Conservation (phyloP, 2,797 vertebrate genomes). For the Acanthopagrus latus region DNA sequence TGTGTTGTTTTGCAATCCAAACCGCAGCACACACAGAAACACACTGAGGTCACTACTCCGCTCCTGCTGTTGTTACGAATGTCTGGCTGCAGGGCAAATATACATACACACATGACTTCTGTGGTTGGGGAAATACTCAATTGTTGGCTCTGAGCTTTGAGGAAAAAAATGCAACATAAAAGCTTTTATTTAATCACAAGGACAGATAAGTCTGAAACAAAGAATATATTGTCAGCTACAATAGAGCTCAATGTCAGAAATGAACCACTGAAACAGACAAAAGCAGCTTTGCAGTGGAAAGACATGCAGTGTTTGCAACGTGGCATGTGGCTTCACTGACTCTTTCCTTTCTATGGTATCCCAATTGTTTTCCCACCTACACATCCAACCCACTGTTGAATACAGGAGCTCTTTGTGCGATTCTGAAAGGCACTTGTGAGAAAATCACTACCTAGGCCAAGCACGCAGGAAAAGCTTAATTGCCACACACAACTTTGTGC, state of each 20-base stretch:
- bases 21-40: conserved; percentile 28
- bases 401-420: conserved; percentile 15
- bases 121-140: conserved; percentile 2
- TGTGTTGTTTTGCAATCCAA: conserved; percentile 37
- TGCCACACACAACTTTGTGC: neutral
- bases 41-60: conserved; percentile 30
- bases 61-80: conserved; percentile 37
- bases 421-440: conserved; percentile 11
- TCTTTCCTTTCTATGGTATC: neutral
- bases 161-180: neutral
- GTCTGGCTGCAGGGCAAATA: conserved; percentile 31
- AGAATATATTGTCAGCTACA: neutral
- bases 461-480: conserved; percentile 8
- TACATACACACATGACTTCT: neutral
- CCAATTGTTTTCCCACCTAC: conserved; percentile 22
- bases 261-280: neutral
- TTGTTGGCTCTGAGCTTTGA: neutral
- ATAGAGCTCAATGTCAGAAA: neutral
- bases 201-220: neutral
- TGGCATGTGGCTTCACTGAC: conserved; percentile 1
- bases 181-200: neutral
- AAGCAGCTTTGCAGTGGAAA: neutral
- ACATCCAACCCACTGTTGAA: conserved; percentile 13
- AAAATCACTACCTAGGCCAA: conserved; percentile 11
- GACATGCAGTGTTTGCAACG: neutral